These are phyloP conservation scores for Otocyon megalotis DNA, from an alignment of 2,113 vertebrate genomes.

Conservation along the genomic window DNA sequence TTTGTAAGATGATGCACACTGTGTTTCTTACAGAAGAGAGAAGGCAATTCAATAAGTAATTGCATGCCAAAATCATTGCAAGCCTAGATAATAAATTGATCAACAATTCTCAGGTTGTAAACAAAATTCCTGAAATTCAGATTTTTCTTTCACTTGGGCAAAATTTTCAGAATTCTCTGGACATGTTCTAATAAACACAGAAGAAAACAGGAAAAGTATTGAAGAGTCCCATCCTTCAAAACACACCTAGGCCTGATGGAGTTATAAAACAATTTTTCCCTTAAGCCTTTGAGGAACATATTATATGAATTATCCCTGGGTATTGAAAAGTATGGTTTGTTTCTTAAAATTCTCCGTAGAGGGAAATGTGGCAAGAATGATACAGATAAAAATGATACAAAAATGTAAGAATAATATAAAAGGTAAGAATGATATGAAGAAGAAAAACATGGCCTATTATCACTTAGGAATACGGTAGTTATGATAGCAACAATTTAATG, in stretches of 20 bases:
- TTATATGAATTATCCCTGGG: conserved; percentile 34
- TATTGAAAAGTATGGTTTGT: conserved; percentile 30
- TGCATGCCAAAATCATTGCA: background rate
- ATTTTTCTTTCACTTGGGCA: background rate
- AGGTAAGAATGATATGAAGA: background rate
- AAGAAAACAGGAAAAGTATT: conserved; percentile 9
- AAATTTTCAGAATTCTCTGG: conserved; percentile 23
- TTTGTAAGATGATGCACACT: conserved; percentile 32
- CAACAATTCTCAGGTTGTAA: background rate
- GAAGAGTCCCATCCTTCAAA: background rate
- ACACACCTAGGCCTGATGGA: background rate
- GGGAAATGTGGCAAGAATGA: conserved; percentile 40
- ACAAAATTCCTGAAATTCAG: conserved; percentile 17
- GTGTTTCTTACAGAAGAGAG: conserved; percentile 29
- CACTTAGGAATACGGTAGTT: background rate
- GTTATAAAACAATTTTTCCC: background rate
- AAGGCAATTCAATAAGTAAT: background rate
- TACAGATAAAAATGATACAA: conserved; percentile 25
- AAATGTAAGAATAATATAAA: conserved; percentile 37
- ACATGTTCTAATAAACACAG: conserved; percentile 28
- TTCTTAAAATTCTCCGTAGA: conserved; percentile 42
- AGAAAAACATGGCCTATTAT: background rate
- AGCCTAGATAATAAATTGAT: conserved; percentile 31
- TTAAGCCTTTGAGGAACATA: conserved; percentile 26
- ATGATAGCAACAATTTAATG: background rate